These are phyloP conservation scores for Pachyrhynchus sulphureomaculatus DNA, from an alignment of 1,140 invertebrate genomes.

Conservation along the genomic window DNA sequence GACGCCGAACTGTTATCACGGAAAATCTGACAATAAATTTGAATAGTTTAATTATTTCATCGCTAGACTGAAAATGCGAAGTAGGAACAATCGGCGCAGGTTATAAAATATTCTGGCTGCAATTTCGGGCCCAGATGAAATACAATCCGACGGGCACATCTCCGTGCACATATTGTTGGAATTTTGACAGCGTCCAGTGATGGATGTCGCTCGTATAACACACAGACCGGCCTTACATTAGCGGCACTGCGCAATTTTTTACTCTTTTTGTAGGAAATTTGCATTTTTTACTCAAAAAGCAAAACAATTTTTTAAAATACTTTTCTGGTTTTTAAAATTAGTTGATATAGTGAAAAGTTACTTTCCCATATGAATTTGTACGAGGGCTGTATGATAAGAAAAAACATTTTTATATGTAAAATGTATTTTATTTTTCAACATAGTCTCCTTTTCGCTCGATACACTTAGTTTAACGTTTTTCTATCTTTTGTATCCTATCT, in stretches of 20 bases:
- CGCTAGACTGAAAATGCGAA: conserved; percentile 19
- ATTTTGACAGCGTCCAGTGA: conserved; percentile 35
- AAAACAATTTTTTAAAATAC: conserved; percentile 21
- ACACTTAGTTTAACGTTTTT: too few species aligned
- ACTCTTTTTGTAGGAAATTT: conserved; percentile 12
- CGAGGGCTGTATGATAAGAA: too few species aligned
- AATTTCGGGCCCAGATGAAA: conserved; percentile 33
- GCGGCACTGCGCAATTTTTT: conserved; percentile 4
- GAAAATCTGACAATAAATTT: conserved; percentile 27
- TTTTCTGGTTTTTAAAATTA: conserved; percentile 15
- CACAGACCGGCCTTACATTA: conserved; percentile 14
- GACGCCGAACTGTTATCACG: background rate
- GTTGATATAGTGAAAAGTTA: background rate
- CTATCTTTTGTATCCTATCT: too few species aligned
- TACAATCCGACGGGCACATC: conserved; percentile 26
- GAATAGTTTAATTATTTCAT: conserved; percentile 35
- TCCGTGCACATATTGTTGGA: conserved; percentile 34
- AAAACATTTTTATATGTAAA: too few species aligned
- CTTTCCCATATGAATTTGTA: conserved; percentile 7
- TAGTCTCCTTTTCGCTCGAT: too few species aligned
- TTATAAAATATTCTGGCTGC: conserved; percentile 36
- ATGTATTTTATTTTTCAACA: too few species aligned
- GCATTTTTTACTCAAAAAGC: conserved; percentile 12
- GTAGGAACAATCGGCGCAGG: conserved; percentile 30
- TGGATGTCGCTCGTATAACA: conserved; percentile 34